These are phyloP conservation scores for Indri indri DNA, from an alignment of 2,113 vertebrate genomes.

Conservation along the genomic window DNA sequence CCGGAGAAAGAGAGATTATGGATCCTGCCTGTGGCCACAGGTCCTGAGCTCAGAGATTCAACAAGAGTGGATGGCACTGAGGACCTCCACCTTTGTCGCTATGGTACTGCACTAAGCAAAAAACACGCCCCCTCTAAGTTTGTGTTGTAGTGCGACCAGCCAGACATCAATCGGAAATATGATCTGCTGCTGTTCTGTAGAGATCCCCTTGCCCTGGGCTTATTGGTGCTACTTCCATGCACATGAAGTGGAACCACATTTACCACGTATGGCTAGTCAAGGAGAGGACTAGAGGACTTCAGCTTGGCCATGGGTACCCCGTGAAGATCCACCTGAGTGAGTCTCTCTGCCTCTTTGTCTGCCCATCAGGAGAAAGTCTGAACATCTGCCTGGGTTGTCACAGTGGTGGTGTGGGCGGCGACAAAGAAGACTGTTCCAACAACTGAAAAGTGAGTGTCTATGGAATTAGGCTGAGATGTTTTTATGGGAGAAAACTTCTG, in stretches of 20 bases:
- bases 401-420: neutral
- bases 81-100: accelerated
- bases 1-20: neutral
- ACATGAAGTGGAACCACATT: accelerated
- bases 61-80: accelerated
- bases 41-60: neutral
- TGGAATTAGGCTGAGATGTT: neutral
- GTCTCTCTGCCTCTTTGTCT: neutral
- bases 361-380: neutral
- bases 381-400: neutral
- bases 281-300: too few relatives aligned
- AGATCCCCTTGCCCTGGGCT: accelerated
- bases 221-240: accelerated
- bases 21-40: accelerated
- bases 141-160: neutral
- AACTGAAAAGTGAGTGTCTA: accelerated
- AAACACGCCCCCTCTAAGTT: neutral
- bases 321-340: accelerated
- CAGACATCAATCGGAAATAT: neutral
- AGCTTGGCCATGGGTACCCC: accelerated
- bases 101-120: accelerated
- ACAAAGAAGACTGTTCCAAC: too few relatives aligned
- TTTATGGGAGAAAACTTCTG: neutral
- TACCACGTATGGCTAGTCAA: accelerated
- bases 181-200: neutral